A percentile compares a stretch with the other conserved stretches of the same genome.
Evolutionary conservation across 2,797 vertebrate genomes (phyloP).

Genomic region (Sebastes diploproa): DNA sequence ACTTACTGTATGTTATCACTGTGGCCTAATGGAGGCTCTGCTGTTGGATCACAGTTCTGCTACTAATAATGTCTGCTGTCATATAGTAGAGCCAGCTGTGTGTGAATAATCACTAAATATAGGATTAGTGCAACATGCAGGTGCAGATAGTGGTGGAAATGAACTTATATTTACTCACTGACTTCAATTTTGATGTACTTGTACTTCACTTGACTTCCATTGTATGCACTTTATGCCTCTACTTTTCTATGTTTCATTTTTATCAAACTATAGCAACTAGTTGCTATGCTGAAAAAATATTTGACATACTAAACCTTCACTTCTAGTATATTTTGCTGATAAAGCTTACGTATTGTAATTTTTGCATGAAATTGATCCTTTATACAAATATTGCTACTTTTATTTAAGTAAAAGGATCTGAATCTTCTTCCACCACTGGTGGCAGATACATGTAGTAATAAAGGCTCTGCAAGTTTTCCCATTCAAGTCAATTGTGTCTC

Average conservation of each 20-base stretch:
- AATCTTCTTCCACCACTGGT: background rate
- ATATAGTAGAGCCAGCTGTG: background rate
- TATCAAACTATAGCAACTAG: background rate
- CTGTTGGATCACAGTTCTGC: background rate
- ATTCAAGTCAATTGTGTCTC: background rate
- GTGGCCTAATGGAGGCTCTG: background rate
- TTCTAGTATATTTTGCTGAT: background rate
- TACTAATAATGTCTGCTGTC: background rate
- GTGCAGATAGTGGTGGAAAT: background rate
- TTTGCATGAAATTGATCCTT: no score
- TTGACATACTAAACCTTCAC: background rate
- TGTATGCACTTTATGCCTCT: background rate
- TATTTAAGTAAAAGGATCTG: background rate
- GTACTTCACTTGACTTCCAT: background rate
- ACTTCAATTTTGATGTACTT: background rate
- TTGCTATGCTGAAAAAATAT: background rate
- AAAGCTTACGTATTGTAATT: fast-evolving
- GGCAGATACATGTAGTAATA: no score
- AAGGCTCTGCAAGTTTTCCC: background rate
- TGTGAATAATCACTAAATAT: no score
- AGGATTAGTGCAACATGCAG: background rate
- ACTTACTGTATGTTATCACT: background rate
- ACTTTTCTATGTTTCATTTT: background rate
- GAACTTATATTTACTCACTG: background rate
- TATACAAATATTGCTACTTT: background rate